A percentile compares a stretch with the other conserved stretches of the same genome.
These are phyloP conservation scores for Macrotis lagotis DNA, from an alignment of 2,113 vertebrate genomes.

Conservation along the genomic window DNA sequence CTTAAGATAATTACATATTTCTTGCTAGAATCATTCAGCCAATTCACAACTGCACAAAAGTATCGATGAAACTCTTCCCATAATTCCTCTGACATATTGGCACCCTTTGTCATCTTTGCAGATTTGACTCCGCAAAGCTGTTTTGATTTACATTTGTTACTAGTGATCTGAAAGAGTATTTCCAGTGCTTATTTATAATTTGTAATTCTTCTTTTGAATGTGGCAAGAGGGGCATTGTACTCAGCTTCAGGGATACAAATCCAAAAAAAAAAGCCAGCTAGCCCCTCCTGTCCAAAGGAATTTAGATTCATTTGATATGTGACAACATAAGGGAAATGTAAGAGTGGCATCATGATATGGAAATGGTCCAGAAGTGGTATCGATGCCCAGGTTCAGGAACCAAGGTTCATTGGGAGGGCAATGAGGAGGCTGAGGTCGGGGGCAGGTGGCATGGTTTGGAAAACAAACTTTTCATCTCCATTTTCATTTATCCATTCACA, in stretches of 20 bases:
- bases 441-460: neutral
- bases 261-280: too few relatives aligned
- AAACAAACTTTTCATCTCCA: neutral
- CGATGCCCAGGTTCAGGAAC: neutral
- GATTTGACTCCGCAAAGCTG: neutral
- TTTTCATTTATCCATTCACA: neutral
- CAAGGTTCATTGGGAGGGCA: neutral
- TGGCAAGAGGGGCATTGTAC: neutral
- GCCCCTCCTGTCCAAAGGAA: too few relatives aligned
- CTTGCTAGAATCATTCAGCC: neutral
- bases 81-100: neutral
- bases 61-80: neutral
- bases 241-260: too few relatives aligned
- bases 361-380: neutral
- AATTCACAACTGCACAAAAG: neutral
- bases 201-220: neutral
- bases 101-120: neutral
- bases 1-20: neutral
- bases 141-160: neutral
- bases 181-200: neutral
- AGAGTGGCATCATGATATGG: neutral
- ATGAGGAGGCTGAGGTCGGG: neutral
- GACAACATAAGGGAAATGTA: too few relatives aligned
- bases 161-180: neutral
- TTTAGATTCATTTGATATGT: too few relatives aligned